Conservation (phyloP, 2,113 vertebrate species). For the Alligator sinensis region DNA sequence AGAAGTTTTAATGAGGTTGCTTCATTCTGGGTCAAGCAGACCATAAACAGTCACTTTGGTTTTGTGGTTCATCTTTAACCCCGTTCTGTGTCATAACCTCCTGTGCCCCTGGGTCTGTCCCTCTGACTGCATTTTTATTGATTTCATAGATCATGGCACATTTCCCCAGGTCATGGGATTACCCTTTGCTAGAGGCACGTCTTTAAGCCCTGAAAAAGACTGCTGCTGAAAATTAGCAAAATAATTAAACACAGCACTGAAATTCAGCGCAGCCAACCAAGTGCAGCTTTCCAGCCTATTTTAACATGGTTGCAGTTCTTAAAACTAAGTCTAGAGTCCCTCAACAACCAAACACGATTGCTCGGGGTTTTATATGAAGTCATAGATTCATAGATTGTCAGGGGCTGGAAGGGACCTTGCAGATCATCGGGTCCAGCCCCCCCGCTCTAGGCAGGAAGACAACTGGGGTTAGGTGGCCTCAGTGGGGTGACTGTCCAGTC, state of each 20-base stretch:
- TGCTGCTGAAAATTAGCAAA: neutral
- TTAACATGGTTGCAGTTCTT: neutral
- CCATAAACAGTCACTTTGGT: neutral
- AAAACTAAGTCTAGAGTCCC: neutral
- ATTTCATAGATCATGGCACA: fast-evolving
- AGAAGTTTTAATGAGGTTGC: neutral
- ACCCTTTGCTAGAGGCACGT: neutral
- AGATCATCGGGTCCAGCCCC: too few species aligned
- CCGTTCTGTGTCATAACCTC: neutral
- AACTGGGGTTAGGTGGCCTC: too few species aligned
- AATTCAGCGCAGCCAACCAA: neutral
- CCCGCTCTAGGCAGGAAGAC: too few species aligned
- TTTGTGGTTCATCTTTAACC: slow-evolving; percentile 4
- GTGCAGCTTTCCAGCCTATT: neutral
- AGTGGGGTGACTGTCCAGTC: too few species aligned
- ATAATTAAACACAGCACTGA: neutral
- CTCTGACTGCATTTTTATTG: fast-evolving
- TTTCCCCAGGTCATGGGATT: neutral
- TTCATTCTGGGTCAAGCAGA: neutral
- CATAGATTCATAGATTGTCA: too few species aligned
- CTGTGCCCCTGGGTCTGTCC: fast-evolving
- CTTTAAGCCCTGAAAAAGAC: neutral
- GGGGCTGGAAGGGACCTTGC: too few species aligned
- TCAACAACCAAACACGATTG: neutral
- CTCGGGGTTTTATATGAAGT: neutral